Evolutionary conservation across 2,113 vertebrate genomes (phyloP).

Genomic region (Pyrgilauda ruficollis): DNA sequence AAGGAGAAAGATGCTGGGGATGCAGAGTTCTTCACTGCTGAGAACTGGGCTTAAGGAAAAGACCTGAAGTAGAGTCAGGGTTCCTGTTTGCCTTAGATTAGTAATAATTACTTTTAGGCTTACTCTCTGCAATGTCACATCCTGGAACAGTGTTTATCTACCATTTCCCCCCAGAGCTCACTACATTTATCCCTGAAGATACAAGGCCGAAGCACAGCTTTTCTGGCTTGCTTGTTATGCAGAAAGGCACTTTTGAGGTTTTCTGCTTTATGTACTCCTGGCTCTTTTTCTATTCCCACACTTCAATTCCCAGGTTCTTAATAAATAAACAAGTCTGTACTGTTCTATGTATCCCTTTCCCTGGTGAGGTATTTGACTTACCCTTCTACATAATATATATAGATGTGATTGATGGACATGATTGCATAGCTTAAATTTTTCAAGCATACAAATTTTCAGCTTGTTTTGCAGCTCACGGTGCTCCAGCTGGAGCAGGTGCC

Average conservation of each 20-base stretch:
- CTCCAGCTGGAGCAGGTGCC: background rate
- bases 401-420: background rate
- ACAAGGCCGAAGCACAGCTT: background rate
- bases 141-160: background rate
- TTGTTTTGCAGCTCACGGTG: background rate
- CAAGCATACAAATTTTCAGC: background rate
- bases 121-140: background rate
- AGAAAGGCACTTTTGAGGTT: background rate
- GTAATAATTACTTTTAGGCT: background rate
- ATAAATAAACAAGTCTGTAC: background rate
- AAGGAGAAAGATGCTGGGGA: background rate
- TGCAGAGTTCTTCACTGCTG: background rate
- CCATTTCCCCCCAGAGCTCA: background rate
- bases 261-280: background rate
- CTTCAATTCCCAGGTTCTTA: background rate
- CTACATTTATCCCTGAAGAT: background rate
- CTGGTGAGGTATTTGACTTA: background rate
- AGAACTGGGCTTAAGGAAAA: background rate
- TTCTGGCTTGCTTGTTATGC: background rate
- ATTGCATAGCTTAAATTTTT: background rate
- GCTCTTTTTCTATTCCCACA: background rate
- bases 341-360: background rate
- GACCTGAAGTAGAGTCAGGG: background rate
- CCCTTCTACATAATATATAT: background rate
- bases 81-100: background rate